Base-by-base conservation (phyloP, 2,888 invertebrate genomes). In the Macaria notata region DNA sequence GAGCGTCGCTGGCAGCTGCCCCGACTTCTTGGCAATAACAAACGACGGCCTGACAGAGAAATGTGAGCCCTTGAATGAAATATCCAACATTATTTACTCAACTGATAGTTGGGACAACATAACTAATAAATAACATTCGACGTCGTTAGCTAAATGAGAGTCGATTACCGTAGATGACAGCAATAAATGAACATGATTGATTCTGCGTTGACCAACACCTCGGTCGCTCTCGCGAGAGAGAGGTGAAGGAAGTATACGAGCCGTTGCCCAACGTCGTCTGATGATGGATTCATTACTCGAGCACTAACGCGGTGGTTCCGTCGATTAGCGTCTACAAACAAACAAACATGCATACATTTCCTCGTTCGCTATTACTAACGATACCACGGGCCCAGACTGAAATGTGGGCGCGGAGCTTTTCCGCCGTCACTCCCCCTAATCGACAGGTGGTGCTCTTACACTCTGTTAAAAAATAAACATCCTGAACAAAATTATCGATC, bases 11-110 rank as follows among this genome's bases (percentile, higher is more conserved):
- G 84, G 81, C 85, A 84, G 74, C 75, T 70, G 69, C 64, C 71
- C 73, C 70, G 62, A 74, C 78, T 80, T 82, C 82, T 84, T 83
- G 81, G 73, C 81, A 84, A 82, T 80, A 79, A 80, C 65, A 63
- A 58, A 61, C 45, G 62, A 62, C 44, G 9, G 49, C 56, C 59
- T 56, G 59, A 52, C 53, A 46, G 53, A 46, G 50, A 53, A 62
- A 62, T 44, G 42, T 31, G 52, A 60, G 56, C 58, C 62, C 56
- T 62, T 65, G 50, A 54, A 49, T 53, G 41, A 61, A 54, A 48
- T 49, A 49, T 46, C 42, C 36, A 54, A 33, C 44, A 47, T 9
- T 54, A 49, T 58, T 54, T 58, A 54, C 47, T 47, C 36, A 50
- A 43, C 19, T 38, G 31, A 36, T 9, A 19, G 41, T 47, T 47